Percentiles rank a stretch among this genome's conserved stretches.
These are phyloP conservation scores for Amia ocellicauda DNA, from an alignment of 2,113 vertebrate genomes.

Conservation along the genomic window DNA sequence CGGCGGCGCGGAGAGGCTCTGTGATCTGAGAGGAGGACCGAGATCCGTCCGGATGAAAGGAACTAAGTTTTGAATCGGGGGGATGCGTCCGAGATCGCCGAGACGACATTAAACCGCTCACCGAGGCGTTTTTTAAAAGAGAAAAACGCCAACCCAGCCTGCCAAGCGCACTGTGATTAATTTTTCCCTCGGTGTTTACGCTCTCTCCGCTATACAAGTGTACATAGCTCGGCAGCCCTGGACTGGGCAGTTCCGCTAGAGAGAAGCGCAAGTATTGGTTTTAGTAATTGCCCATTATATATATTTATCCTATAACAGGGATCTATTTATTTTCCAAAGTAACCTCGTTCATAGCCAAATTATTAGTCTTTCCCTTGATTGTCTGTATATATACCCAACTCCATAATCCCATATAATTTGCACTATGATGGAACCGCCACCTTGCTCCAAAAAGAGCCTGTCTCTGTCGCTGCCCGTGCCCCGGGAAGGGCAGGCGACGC, in stretches of 20 bases:
- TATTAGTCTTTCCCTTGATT: constrained; percentile 24
- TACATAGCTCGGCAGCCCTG: constrained; percentile 41
- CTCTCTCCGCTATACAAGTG: constrained; percentile 1
- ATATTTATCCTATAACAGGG: constrained; percentile 31
- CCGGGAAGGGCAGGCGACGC: constrained; percentile 81
- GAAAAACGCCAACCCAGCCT: constrained; percentile 13
- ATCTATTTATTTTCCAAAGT: constrained; percentile 41
- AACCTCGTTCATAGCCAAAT: constrained; percentile 53
- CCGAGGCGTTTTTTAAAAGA: constrained; percentile 2
- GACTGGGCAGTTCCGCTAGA: constrained; percentile 48
- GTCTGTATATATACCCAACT: constrained; percentile 35
- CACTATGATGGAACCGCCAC: constrained; percentile 80
- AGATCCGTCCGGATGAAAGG: too few relatives aligned
- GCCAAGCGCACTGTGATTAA: constrained; percentile 43
- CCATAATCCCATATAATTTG: constrained; percentile 33
- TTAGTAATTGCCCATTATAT: constrained; percentile 46
- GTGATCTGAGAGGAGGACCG: constrained; percentile 36
- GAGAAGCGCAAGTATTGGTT: background rate
- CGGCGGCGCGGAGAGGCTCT: constrained; percentile 31
- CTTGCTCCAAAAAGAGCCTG: constrained; percentile 81
- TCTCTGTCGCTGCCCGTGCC: constrained; percentile 85
- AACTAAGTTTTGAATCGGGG: constrained; percentile 10
- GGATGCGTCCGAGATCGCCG: too few relatives aligned
- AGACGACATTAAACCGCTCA: constrained; percentile 4
- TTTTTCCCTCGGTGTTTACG: constrained; percentile 1